phyloP scores from a whole-genome alignment of 2,797 vertebrate species.

The Anas bernieri region DNA sequence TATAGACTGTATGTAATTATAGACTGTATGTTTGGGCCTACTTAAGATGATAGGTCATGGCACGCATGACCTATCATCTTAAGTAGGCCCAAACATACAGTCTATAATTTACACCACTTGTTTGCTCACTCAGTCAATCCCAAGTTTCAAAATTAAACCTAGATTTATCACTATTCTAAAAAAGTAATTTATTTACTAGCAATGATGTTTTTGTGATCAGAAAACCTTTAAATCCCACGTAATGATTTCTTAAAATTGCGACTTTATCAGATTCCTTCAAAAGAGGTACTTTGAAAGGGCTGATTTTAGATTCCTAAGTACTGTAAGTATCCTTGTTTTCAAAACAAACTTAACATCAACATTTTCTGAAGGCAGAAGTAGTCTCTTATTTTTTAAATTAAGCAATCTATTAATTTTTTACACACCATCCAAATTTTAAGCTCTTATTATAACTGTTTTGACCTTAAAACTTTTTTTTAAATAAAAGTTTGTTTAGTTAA shows the following conservation, averaged over 20 bases:
- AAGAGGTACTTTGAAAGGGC: background rate
- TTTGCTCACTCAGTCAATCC: background rate
- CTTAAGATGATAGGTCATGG: no score
- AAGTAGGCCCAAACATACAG: background rate
- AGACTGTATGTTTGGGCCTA: no score
- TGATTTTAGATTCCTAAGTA: background rate
- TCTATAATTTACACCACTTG: background rate
- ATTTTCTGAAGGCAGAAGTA: background rate
- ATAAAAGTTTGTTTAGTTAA: background rate
- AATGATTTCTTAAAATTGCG: background rate
- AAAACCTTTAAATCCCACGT: background rate
- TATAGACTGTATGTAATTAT: no score
- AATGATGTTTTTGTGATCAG: background rate
- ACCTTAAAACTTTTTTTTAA: background rate
- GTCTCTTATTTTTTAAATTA: background rate
- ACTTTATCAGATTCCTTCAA: background rate
- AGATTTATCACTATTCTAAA: background rate
- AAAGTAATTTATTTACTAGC: background rate
- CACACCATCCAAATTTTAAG: background rate
- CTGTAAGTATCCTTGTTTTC: background rate
- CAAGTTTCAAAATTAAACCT: background rate
- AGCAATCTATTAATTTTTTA: background rate
- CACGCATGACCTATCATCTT: background rate
- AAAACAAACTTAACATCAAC: background rate
- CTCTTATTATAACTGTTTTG: background rate